Evolutionary conservation across 2,888 invertebrate species (phyloP), one percentile per base, ranked within the genome.

Genomic region (Scaeva pyrastri): DNA sequence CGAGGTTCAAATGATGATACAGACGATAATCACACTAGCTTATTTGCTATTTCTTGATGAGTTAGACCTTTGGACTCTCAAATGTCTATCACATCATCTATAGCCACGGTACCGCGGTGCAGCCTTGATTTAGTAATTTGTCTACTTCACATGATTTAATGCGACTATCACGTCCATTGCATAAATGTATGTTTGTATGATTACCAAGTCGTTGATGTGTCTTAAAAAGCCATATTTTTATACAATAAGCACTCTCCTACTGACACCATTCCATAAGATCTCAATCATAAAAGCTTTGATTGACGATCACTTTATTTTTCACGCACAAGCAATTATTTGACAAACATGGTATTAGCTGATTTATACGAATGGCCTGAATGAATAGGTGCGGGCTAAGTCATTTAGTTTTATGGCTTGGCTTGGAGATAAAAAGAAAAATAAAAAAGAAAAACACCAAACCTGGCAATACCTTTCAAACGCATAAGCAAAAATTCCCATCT

Each of bases 381-480:
- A 48, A 36, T 31, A 48, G 64, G 64, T 45, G 64, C 43, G 45
- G 58, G 52, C 52, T 26, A 23, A 14, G 8, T 8, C 31, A 31
- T 31, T 31, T 7, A 31, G 31, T 31, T 26, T 10, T 39, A 52
- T 52, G 23, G n/a, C n/a, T 52, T 52, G 23, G 16, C n/a, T 16
- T 43, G 45, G 16, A 10, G 5, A 31, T 31, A 6, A 31, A 31
- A 7, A 31, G 7, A 7, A 31, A 31, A 1, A 43, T 3, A 23
- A 26, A 23, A 52, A 26, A 23, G 26, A 26, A 4, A 16, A 8
- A 19, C 48, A 50, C 68, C 68, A 68, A 68, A 68, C 41, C 80
- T 85, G 80, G 85, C 80, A 85, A 85, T 50, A 39, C 85, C 39
- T 66, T 66, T 45, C n/a, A 41, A 66, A 48, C 60, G 45, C 71